phyloP scores from a whole-genome alignment of 1,140 invertebrate species.

The Papilio polyxenes region DNA sequence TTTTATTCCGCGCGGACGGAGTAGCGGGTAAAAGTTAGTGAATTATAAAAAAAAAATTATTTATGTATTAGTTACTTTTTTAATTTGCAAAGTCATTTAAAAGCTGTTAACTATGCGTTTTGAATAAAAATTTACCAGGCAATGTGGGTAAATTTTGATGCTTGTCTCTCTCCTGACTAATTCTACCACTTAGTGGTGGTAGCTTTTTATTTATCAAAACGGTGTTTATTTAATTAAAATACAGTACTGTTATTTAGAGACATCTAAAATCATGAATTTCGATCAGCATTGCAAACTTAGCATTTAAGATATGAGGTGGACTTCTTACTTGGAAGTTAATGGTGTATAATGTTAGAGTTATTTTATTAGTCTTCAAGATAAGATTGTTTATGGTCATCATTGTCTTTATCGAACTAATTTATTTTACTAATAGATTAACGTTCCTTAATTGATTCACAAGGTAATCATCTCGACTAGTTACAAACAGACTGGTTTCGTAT shows the following conservation, averaged over 20 bases:
- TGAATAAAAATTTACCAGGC: background rate
- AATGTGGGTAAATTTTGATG: background rate
- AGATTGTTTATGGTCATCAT: conserved; percentile 5
- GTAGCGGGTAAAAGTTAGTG: no score
- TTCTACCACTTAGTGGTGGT: background rate
- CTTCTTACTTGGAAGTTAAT: conserved; percentile 6
- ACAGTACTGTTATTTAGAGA: background rate
- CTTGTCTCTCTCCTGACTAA: background rate
- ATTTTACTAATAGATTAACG: background rate
- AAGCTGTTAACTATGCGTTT: no score
- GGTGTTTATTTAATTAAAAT: background rate
- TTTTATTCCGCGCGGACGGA: no score
- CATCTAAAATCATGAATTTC: background rate
- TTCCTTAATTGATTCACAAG: conserved; percentile 13
- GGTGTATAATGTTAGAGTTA: background rate
- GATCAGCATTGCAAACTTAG: background rate
- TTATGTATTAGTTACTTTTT: no score
- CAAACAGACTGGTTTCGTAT: background rate
- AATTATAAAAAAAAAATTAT: no score
- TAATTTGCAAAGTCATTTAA: no score
- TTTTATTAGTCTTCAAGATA: conserved; percentile 18
- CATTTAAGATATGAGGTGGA: background rate
- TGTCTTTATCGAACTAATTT: conserved; percentile 23
- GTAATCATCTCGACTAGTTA: background rate
- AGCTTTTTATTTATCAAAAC: background rate